Percentiles rank a stretch among this genome's conserved stretches.
These are phyloP conservation scores for Drosophila kanekoi DNA, from an alignment of 2,888 invertebrate species.

Conservation along the genomic window DNA sequence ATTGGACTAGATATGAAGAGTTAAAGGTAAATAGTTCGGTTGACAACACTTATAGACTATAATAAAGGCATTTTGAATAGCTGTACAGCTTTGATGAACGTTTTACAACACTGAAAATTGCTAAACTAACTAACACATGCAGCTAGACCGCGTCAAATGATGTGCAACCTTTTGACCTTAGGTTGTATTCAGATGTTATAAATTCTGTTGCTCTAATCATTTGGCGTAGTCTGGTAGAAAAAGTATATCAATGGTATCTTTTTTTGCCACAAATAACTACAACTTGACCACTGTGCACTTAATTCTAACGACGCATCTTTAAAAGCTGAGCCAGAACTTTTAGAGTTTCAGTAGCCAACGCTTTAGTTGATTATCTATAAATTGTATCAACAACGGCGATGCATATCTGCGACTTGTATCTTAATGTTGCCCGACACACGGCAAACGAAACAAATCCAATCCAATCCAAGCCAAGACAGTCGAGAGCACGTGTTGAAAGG, in stretches of 20 bases:
- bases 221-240: background rate
- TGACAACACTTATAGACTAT: background rate
- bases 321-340: constrained; percentile 5
- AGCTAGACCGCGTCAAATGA: no score
- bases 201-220: no score
- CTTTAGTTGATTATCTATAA: constrained; percentile 47
- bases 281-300: constrained; percentile 31
- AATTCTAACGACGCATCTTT: constrained; percentile 14
- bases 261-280: background rate
- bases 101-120: no score
- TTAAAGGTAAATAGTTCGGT: background rate
- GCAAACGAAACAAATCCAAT: constrained; percentile 33
- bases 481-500: constrained; percentile 56
- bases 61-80: background rate
- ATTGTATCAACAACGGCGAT: constrained; percentile 64
- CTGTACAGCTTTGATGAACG: no score
- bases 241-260: no score
- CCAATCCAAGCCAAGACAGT: constrained; percentile 20
- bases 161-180: no score
- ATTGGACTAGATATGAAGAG: no score
- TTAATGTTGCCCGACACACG: constrained; percentile 50
- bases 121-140: no score
- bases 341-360: constrained; percentile 32
- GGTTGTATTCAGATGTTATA: no score
- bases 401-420: constrained; percentile 67